Percentiles rank a stretch among this genome's conserved stretches.
Conservation (phyloP, 2,797 vertebrate genomes). For the Sebastolobus altivelis region DNA sequence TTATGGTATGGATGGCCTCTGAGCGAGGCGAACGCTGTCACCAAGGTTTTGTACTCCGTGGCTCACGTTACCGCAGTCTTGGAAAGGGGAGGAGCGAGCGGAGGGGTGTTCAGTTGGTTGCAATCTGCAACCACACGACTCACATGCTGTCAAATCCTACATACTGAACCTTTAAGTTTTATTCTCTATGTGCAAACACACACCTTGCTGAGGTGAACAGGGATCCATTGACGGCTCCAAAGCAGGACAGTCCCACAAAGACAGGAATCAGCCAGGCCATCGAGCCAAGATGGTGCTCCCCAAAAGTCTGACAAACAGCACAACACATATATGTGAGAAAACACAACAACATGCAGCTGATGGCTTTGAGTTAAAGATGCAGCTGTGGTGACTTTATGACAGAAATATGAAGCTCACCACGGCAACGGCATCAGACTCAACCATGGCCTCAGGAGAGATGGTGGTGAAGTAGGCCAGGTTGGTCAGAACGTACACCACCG, state of each 20-base stretch:
- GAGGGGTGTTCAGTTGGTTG: too few relatives aligned
- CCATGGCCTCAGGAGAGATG: conserved; percentile 89
- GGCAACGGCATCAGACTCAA: conserved; percentile 92
- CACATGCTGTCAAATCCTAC: too few relatives aligned
- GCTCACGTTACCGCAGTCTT: accelerated
- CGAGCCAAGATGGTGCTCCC: conserved; percentile 93
- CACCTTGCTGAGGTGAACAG: conserved; percentile 97
- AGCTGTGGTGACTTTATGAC: background rate
- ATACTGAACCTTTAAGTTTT: background rate
- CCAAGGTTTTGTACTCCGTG: too few relatives aligned
- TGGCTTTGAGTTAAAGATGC: too few relatives aligned
- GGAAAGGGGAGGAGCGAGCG: too few relatives aligned
- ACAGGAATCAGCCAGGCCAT: conserved; percentile 99
- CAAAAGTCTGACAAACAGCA: conserved; percentile 88
- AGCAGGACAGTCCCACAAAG: conserved; percentile 97
- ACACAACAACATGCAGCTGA: background rate
- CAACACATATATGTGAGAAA: background rate
- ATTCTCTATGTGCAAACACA: conserved; percentile 37
- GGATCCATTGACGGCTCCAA: conserved; percentile 97
- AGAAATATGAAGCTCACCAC: conserved; percentile 84
- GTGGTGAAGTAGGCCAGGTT: conserved; percentile 99
- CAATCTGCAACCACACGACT: too few relatives aligned
- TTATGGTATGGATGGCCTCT: too few relatives aligned
- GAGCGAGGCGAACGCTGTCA: accelerated
- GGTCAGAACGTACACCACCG: conserved; percentile 95